phyloP scores from a whole-genome alignment of 2,888 invertebrate genomes.

The Harpagoxenus sublaevis region DNA sequence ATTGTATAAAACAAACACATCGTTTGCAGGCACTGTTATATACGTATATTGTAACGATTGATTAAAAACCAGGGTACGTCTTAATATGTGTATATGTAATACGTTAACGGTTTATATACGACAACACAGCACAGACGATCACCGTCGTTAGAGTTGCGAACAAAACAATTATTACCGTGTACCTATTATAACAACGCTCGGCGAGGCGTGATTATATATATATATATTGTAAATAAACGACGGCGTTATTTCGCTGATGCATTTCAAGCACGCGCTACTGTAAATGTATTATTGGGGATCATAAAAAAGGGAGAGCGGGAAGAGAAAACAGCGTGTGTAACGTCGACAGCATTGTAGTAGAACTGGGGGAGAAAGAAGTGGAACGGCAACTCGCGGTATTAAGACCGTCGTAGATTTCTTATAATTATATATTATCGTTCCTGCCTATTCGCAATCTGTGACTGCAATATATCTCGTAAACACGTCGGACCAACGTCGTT shows the following conservation, averaged over 20 bases:
- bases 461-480: slow-evolving; percentile 76
- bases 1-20: slow-evolving; percentile 23
- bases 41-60: slow-evolving; percentile 68
- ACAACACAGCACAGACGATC: background rate
- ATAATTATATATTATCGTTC: slow-evolving; percentile 68
- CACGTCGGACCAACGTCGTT: slow-evolving; percentile 80
- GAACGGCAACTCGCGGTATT: slow-evolving; percentile 61
- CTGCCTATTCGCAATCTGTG: slow-evolving; percentile 74
- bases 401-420: slow-evolving; percentile 72
- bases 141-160: slow-evolving; percentile 39
- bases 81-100: slow-evolving; percentile 66
- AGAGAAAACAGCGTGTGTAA: slow-evolving; percentile 40
- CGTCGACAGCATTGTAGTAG: background rate
- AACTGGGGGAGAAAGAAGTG: slow-evolving; percentile 5
- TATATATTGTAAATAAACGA: slow-evolving; percentile 69
- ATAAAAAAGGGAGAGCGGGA: background rate
- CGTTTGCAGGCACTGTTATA: slow-evolving; percentile 68
- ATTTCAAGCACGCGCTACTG: slow-evolving; percentile 29
- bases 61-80: slow-evolving; percentile 80
- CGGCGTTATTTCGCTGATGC: slow-evolving; percentile 44
- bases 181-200: slow-evolving; percentile 52
- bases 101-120: slow-evolving; percentile 48
- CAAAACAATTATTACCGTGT: slow-evolving; percentile 54
- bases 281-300: slow-evolving; percentile 54
- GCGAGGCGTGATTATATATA: slow-evolving; percentile 48